Percentiles rank a stretch among this genome's conserved stretches.
Evolutionary conservation across 2,888 invertebrate species (phyloP).

Genomic region (Megastigmus dorsalis): DNA sequence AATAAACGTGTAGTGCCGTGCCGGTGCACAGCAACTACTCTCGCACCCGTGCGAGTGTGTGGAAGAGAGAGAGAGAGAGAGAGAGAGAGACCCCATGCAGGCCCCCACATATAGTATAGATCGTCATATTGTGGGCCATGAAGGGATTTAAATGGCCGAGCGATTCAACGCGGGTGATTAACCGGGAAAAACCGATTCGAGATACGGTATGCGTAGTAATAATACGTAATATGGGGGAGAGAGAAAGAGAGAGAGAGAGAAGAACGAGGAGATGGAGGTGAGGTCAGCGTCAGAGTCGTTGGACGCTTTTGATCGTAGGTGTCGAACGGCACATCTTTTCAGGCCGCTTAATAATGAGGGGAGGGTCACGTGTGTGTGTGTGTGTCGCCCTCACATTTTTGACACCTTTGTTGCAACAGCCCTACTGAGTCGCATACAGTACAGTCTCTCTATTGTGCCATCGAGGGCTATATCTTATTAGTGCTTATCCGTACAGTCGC

Average conservation of each 20-base stretch:
- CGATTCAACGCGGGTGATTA: conserved; percentile 60
- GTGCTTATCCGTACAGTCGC: not conserved
- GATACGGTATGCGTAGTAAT: too few relatives aligned
- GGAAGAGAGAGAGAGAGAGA: too few relatives aligned
- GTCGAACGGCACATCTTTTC: not conserved
- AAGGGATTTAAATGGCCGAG: conserved; percentile 62
- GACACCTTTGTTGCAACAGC: not conserved
- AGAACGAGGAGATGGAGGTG: not conserved
- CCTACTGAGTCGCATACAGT: not conserved
- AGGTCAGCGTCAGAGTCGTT: conserved; percentile 4
- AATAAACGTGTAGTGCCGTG: too few relatives aligned
- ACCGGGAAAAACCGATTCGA: conserved; percentile 56
- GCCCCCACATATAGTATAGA: too few relatives aligned
- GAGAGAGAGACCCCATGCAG: not conserved
- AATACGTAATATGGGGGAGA: too few relatives aligned
- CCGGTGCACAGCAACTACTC: too few relatives aligned
- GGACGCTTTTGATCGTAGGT: conserved; percentile 17
- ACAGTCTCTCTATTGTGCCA: too few relatives aligned
- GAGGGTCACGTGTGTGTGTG: too few relatives aligned
- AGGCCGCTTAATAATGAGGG: not conserved
- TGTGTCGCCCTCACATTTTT: not conserved
- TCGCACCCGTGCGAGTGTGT: too few relatives aligned
- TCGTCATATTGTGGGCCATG: conserved; percentile 51
- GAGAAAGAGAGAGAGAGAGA: too few relatives aligned
- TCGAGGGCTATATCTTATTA: not conserved